phyloP scores from a whole-genome alignment of 2,113 vertebrate species.

The Bombycilla garrulus region DNA sequence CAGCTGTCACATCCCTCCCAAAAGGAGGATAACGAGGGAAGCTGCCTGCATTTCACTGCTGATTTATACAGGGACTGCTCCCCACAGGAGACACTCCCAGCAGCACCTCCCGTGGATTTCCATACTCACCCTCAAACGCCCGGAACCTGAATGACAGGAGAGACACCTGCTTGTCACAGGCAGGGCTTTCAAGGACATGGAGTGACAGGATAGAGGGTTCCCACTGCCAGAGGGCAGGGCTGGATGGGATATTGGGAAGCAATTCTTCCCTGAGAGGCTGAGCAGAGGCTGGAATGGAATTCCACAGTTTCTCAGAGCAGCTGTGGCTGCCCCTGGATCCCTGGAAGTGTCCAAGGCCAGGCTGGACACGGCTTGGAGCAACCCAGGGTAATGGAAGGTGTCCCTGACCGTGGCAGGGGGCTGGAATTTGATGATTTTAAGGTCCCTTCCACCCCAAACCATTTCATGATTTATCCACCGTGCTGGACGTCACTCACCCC shows the following conservation, averaged over 20 bases:
- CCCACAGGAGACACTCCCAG: not conserved
- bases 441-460: not conserved
- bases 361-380: not conserved
- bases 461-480: not conserved
- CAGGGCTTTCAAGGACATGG: not conserved
- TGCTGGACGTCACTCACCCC: conserved; percentile 78
- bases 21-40: not conserved
- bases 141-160: not conserved
- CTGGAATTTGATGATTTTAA: not conserved
- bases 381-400: not conserved
- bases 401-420: not conserved
- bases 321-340: not conserved
- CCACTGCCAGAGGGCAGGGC: not conserved
- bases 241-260: not conserved
- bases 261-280: not conserved
- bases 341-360: not conserved
- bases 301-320: not conserved
- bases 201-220: not conserved
- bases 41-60: not conserved
- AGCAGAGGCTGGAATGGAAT: not conserved
- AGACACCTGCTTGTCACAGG: not conserved
- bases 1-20: not conserved
- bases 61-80: not conserved
- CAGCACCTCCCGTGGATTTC: not conserved
- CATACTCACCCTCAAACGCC: not conserved